Evolutionary conservation across 1,140 invertebrate genomes (phyloP).

Genomic region (Ganaspis sp.): DNA sequence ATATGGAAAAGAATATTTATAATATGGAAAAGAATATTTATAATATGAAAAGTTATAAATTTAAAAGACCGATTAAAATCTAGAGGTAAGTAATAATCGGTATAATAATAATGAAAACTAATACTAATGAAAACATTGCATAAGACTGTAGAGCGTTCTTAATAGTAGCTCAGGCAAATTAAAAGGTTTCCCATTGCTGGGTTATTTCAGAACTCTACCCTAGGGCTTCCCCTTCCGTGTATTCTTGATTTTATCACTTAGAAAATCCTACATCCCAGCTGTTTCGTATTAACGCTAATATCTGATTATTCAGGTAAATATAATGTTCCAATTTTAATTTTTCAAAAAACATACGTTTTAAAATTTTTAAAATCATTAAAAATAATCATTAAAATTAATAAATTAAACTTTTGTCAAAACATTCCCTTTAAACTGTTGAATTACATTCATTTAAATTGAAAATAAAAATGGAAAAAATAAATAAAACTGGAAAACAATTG

Average conservation of each 20-base stretch:
- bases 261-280: not conserved
- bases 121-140: not conserved
- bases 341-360: not conserved
- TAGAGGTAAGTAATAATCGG: not conserved
- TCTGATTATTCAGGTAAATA: not conserved
- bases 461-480: too few relatives aligned
- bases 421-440: too few relatives aligned
- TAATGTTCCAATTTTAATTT: not conserved
- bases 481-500: too few relatives aligned
- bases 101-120: not conserved
- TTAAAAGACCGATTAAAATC: not conserved
- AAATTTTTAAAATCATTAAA: not conserved
- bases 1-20: too few relatives aligned
- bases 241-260: not conserved
- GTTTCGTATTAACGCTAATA: not conserved
- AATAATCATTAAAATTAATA: too few relatives aligned
- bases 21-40: too few relatives aligned
- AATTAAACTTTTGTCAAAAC: too few relatives aligned
- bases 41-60: conserved; percentile 21
- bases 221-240: conserved; percentile 2
- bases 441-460: too few relatives aligned
- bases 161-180: not conserved
- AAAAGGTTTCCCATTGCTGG: not conserved
- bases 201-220: conserved; percentile 5
- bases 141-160: not conserved